Base-by-base conservation (phyloP, 2,888 invertebrate species). In the Nasonia oneida region DNA sequence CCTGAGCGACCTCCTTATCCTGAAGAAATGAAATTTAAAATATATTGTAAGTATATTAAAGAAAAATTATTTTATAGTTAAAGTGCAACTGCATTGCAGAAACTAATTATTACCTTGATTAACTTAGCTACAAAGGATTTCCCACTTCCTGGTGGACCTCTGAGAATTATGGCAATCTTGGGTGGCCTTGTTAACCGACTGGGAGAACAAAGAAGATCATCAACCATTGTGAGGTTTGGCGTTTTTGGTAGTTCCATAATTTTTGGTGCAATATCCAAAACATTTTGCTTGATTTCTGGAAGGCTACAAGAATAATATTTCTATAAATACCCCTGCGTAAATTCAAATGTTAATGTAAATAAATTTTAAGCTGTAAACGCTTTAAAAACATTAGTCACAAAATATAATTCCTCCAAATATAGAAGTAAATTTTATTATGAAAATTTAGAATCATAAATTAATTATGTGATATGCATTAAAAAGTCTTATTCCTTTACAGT, bases 71-170 rank as follows among this genome's bases (percentile, higher is more conserved):
- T 47, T 37, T 5, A 80, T 73, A 23, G 39, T 42, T 50, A 4
- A 29, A 57, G 33, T 37, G 37, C 47, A 47, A 47, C 18, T 39
- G 5, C 10, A 42, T 73, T 71, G 14, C 61, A 33, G 10, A 37
- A 39, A 50, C 37, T n/a, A 39, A 76, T 78, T 88, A 86, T 89
- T 92, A 96, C 96, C 94, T 98, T 97, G 89, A 98, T 97, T 86
- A 98, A 94, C 94, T 97, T 98, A 0, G 98, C 97, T 87, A 98
- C 95, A 93, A 97, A 97, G 10, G 98, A 97, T 94, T 99, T 99
- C 61, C 99, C 99, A 93, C 98, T 97, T 14, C 99, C 99, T 0
- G 99, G 98, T 23, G 97, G 96, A 5, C 99, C 99, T 93, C 99
- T 94, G 78, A 99, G 94, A 90, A 99, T 97, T 85, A 99, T 96